Base-by-base conservation (phyloP, 2,797 vertebrate genomes). In the Neosilurus mollespiculum region DNA sequence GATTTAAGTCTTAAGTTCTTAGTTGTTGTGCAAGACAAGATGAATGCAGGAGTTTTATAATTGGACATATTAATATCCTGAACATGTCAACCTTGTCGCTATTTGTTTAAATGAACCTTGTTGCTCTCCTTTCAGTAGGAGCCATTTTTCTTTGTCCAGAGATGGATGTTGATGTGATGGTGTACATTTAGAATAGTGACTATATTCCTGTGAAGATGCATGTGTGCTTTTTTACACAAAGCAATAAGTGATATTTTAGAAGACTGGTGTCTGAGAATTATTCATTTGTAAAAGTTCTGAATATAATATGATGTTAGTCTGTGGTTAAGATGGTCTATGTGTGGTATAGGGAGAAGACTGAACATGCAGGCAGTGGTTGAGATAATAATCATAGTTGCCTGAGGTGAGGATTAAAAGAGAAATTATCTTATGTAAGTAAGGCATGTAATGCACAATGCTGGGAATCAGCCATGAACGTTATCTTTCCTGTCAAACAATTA, bases 21-120 rank as follows among this genome's bases (percentile, higher is more conserved):
- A 80, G 43, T 67, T 58, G 62, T 82, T 75, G 24, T 80, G 37
- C 67, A 53, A 82, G 75, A 61, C 53, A 65, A 81, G 78, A 85
- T 83, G 56, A 77, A 80, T 71, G 30, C 69, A 26, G 64, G 59
- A 82, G 79, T 80, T 80, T 86, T 87, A 89, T 90, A 87, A 87
- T 83, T 84, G 78, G 56, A 81, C 90, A 88, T 88, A 91, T 91
- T 87, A 91, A 90, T 88, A 88, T 86, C 88, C 83, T 85, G 69
- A 88, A 78, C 56, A 76, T 88, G 90, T 87, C 84, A 87, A 86
- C 86, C 86, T 80, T 86, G 88, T 81, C 26, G 59, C 75, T 86
- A 88, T 86, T 84, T 87, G 82, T 76, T 86, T 91, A 87, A 93
- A 93, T 93, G 91, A 92, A 92, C 94, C 43, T 69, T 88, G 92